These are phyloP conservation scores for Rhimphoctona megacephalus DNA, from an alignment of 2,888 invertebrate genomes.

Conservation along the genomic window DNA sequence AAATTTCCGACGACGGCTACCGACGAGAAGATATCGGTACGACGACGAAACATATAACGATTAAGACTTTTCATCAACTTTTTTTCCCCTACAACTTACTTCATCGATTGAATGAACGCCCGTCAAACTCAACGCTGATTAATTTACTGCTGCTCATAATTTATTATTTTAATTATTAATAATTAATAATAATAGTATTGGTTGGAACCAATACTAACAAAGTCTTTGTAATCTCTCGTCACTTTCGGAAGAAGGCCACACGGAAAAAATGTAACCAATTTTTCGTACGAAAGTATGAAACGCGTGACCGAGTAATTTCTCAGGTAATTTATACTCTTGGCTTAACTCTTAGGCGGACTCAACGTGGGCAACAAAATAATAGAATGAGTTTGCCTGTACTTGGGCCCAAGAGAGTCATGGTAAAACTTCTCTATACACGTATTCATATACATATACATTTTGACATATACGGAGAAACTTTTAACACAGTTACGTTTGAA, in stretches of 20 bases:
- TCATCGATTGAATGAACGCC: background rate
- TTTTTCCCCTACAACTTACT: background rate
- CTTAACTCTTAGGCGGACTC: background rate
- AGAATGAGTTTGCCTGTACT: background rate
- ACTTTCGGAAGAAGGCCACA: too few species aligned
- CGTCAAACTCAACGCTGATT: background rate
- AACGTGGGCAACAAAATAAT: background rate
- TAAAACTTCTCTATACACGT: too few species aligned
- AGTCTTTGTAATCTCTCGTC: too few species aligned
- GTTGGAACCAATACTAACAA: too few species aligned
- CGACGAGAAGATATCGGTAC: slow-evolving; percentile 23
- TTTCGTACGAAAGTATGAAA: background rate
- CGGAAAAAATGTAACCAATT: background rate
- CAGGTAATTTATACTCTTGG: background rate
- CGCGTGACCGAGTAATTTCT: background rate
- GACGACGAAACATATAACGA: slow-evolving; percentile 26
- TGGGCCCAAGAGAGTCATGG: background rate
- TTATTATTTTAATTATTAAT: too few species aligned
- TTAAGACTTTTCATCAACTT: slow-evolving; percentile 23
- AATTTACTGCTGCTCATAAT: background rate
- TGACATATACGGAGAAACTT: background rate
- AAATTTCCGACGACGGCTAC: slow-evolving; percentile 23
- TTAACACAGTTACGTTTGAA: background rate
- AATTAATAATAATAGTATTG: too few species aligned
- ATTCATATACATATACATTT: background rate